Evolutionary conservation across 2,888 invertebrate genomes (phyloP), one percentile per base, ranked within the genome.

Genomic region (Heterodera filipjevi): DNA sequence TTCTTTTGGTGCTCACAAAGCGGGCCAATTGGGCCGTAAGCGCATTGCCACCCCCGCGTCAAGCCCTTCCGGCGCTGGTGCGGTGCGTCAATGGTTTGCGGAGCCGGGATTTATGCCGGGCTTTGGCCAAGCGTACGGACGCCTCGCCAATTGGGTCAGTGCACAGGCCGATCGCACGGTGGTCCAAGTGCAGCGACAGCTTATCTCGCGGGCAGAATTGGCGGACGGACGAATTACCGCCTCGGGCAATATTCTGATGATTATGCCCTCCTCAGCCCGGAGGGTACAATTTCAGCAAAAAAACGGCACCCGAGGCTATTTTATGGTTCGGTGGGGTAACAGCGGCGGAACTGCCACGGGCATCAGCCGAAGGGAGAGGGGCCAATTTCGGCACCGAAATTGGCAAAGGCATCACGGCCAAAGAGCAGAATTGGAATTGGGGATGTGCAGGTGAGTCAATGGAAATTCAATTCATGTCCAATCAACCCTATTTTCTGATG

Each of bases 91-190:
- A 53, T 92, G 92, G 92, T 90, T 90, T 86, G 89, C 94, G 39
- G 92, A 93, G 77, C 94, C 95, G 0, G 93, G 93, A 8, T 91
- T 92, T 2, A 93, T 96, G 46, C 93, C 94, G 0, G 93, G 93
- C 75, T 92, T 95, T 70, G 97, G 97, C 0, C 93, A 94, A 0
- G 93, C 93, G 79, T 93, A 93, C 91, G 94, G 95, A 0, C 93
- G 95, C 84, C 92, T 94, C 86, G 97, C 87, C 44, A 94, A 95
- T 0, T 96, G 95, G 95, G 92, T 97, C 27, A 94, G 94, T 0
- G 96, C 96, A 6, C 94, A 95, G n/a, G 96, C 95, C 0, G 97
- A 98, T 91, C 95, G 95, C 90, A 98, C 97, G 1, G 95, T 94
- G 89, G 92, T 89, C 44, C 87, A 89, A 71, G 83, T 81, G 12